These are phyloP conservation scores for Platypus cylindrus DNA, from an alignment of 2,888 invertebrate species.

Conservation along the genomic window DNA sequence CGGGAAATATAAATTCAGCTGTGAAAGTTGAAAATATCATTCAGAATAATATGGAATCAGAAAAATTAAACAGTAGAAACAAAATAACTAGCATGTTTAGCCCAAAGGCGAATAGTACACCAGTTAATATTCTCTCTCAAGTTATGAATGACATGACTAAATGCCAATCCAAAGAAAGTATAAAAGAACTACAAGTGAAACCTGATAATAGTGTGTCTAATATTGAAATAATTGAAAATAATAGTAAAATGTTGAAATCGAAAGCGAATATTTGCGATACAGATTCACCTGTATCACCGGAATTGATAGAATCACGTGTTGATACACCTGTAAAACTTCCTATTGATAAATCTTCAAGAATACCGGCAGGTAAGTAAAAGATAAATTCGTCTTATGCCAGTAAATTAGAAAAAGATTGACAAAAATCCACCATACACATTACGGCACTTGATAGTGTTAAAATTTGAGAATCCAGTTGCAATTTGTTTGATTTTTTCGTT, in stretches of 20 bases:
- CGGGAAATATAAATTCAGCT: not conserved
- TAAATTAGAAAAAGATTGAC: too few species aligned
- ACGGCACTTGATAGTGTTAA: too few species aligned
- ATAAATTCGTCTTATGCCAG: not conserved
- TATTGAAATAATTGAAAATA: too few species aligned
- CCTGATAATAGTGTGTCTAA: too few species aligned
- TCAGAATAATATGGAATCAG: not conserved
- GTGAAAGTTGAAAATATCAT: not conserved
- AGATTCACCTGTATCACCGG: slow-evolving; percentile 12
- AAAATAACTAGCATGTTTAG: slow-evolving; percentile 1
- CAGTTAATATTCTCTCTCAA: slow-evolving; percentile 16
- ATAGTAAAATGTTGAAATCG: too few species aligned
- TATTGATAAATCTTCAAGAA: slow-evolving; percentile 8
- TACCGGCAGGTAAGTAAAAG: slow-evolving; percentile 13
- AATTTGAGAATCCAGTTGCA: too few species aligned
- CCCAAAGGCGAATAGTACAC: not conserved
- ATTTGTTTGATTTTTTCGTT: not conserved
- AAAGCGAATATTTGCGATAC: slow-evolving; percentile 1
- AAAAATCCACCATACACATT: too few species aligned
- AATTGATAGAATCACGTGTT: slow-evolving; percentile 7
- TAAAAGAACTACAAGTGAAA: not conserved
- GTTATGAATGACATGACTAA: slow-evolving; percentile 18
- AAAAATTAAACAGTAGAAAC: not conserved
- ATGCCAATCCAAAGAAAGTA: slow-evolving; percentile 9
- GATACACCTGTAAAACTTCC: slow-evolving; percentile 8